Conservation (phyloP, 2,888 invertebrate genomes). For the Tinea pellionella region DNA sequence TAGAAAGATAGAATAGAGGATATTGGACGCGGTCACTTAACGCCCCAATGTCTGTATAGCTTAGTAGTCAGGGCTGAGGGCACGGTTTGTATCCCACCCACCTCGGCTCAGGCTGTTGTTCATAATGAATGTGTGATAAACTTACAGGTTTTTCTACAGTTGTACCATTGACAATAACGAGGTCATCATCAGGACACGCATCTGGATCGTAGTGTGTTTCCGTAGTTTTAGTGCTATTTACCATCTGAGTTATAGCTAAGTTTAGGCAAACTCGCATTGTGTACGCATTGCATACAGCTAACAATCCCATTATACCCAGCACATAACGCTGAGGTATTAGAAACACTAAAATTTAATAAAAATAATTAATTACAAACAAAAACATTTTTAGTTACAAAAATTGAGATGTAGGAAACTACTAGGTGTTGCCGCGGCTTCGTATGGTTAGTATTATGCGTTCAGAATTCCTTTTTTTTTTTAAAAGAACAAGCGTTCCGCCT, state of each 20-base stretch:
- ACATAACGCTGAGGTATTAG: conserved; percentile 77
- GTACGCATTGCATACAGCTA: conserved; percentile 81
- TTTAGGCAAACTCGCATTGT: conserved; percentile 80
- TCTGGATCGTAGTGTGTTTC: conserved; percentile 39
- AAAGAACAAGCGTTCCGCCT: no score
- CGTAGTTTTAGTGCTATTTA: conserved; percentile 50
- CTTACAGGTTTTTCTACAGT: conserved; percentile 44
- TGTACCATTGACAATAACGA: conserved; percentile 43
- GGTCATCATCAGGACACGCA: conserved; percentile 52
- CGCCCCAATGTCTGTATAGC: no score
- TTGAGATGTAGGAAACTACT: no score
- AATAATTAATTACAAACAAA: conserved; percentile 15
- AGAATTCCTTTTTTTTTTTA: no score
- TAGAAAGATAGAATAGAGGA: no score
- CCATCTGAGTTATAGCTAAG: conserved; percentile 78
- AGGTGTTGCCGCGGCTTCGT: no score
- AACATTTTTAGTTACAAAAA: not conserved
- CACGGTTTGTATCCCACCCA: no score
- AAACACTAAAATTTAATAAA: conserved; percentile 58
- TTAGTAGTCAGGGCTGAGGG: no score
- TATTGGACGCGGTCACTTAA: no score
- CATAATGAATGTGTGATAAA: no score
- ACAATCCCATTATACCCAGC: conserved; percentile 78
- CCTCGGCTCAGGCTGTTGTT: no score
- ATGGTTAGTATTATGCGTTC: no score